Base-by-base conservation (phyloP, 1,140 invertebrate genomes). In the Nebria ingens region DNA sequence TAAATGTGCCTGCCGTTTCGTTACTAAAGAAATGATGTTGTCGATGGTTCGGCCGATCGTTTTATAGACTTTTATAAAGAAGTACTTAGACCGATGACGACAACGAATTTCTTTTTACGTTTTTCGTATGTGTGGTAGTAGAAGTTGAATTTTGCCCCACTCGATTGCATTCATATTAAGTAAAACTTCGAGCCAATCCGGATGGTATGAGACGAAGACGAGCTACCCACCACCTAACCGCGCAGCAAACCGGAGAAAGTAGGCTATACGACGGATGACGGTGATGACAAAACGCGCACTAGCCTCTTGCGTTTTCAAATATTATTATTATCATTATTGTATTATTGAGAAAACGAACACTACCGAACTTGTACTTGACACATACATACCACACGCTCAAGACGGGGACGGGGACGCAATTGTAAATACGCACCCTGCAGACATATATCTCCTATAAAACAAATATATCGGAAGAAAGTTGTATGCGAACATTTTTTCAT, bases 131-230 rank as follows among this genome's bases (percentile, higher is more conserved):
- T 17, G 6, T 45, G 40, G 3, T 12, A 17, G 9, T 34, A 6
- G 25, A n/a, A n/a, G n/a, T n/a, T n/a, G n/a, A n/a, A n/a, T 17
- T 17, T 12, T 45, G 6, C 40, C 40, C 40, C 40, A 45, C 40
- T 45, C 40, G 17, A 45, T 17, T 45, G 17, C 40, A 17, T 45
- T 12, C 40, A 45, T 45, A 45, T 45, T 45, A 45, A 17, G 40
- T 45, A 45, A 45, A 45, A 12, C 15, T 45, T 9, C 17, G 17
- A 45, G 15, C 40, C 40, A 45, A 45, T 45, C 40, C 40, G n/a
- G 15, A 45, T 45, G 40, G 40, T 45, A 45, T 45, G 40, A 17
- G 40, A 45, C 3, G 25, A n/a, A n/a, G n/a, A n/a, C n/a, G n/a
- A n/a, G n/a, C n/a, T n/a, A n/a, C n/a, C n/a, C n/a, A n/a, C n/a